These are phyloP conservation scores for Atta colombica DNA, from an alignment of 1,140 invertebrate species.

Conservation along the genomic window DNA sequence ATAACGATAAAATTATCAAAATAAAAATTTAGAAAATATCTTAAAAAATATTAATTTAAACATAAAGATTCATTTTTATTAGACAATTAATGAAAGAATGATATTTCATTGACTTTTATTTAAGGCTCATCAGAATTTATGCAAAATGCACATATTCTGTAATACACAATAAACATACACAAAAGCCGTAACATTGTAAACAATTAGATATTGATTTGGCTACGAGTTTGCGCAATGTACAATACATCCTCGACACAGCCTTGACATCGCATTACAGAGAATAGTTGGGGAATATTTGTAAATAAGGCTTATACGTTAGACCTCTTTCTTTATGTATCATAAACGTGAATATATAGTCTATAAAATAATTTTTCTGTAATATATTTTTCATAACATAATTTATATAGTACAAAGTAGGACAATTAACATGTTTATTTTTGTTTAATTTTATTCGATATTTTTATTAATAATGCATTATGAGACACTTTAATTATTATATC, in stretches of 20 bases:
- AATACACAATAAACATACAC: slow-evolving; percentile 31
- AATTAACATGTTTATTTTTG: background rate
- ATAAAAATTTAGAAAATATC: background rate
- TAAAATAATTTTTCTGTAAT: slow-evolving; percentile 17
- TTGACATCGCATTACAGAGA: background rate
- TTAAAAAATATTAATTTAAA: background rate
- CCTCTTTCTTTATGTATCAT: slow-evolving; percentile 21
- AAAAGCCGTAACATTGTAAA: slow-evolving; percentile 28
- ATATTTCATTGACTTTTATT: slow-evolving; percentile 49
- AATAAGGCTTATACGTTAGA: slow-evolving; percentile 33
- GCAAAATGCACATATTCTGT: background rate
- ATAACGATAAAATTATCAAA: background rate
- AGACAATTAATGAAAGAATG: background rate
- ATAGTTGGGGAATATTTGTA: slow-evolving; percentile 8
- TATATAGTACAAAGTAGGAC: background rate
- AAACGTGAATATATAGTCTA: background rate
- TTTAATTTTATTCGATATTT: slow-evolving; percentile 36
- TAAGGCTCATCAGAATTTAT: slow-evolving; percentile 25
- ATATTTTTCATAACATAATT: slow-evolving; percentile 17
- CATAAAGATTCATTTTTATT: slow-evolving; percentile 6
- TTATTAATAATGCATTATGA: slow-evolving; percentile 1
- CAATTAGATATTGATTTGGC: slow-evolving; percentile 6
- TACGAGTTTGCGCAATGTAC: background rate
- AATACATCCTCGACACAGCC: background rate
- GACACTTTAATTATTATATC: background rate